Percentiles rank a stretch among this genome's conserved stretches.
These are phyloP conservation scores for Drosophila willistoni DNA, from an alignment of 1,140 invertebrate species.

Conservation along the genomic window DNA sequence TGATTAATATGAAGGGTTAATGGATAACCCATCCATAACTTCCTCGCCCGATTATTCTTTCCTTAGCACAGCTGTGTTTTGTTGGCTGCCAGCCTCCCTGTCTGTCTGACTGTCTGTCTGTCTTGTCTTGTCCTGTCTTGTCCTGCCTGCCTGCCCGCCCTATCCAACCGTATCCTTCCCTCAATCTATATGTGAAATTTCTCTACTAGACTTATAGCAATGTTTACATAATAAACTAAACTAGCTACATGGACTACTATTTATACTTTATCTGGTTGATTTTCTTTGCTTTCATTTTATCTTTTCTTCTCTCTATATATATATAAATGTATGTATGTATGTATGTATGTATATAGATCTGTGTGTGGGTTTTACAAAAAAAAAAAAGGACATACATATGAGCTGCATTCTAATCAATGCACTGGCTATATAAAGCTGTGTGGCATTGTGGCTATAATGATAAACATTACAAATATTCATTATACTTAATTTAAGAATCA, in stretches of 20 bases:
- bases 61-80: background rate
- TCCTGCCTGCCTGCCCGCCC: constrained; percentile 23
- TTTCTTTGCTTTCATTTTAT: constrained; percentile 26
- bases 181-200: constrained; percentile 22
- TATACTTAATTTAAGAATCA: constrained; percentile 10
- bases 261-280: constrained; percentile 69
- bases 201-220: constrained; percentile 40
- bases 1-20: background rate
- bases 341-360: constrained; percentile 34
- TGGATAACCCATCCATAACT: background rate
- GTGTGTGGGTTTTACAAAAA: constrained; percentile 36
- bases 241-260: constrained; percentile 67
- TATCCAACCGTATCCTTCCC: constrained; percentile 21
- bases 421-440: constrained; percentile 45
- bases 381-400: constrained; percentile 56
- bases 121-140: too few species aligned
- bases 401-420: constrained; percentile 41
- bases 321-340: constrained; percentile 14
- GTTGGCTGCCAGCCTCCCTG: background rate
- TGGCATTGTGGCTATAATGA: constrained; percentile 52
- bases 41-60: background rate
- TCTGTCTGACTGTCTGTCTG: background rate
- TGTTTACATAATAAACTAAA: constrained; percentile 46
- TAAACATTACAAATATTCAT: constrained; percentile 41
- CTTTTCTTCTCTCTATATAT: constrained; percentile 16